Conservation (phyloP, 2,888 invertebrate species). For the Molorchus minor region DNA sequence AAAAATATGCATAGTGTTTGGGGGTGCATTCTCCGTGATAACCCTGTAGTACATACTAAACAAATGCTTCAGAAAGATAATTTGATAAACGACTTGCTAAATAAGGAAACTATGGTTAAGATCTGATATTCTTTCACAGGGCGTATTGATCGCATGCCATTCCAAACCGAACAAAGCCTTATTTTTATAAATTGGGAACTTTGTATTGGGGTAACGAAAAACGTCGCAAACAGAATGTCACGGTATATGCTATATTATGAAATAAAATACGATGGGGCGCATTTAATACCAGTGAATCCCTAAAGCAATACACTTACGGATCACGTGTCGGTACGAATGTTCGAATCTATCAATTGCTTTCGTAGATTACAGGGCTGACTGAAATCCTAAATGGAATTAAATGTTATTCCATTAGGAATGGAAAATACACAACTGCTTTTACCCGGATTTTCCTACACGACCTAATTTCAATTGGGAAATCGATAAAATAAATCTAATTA, state of each 20-base stretch:
- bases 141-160: not conserved
- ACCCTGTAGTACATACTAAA: too few species aligned
- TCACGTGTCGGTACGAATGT: constrained; percentile 8
- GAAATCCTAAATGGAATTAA: constrained; percentile 17
- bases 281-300: not conserved
- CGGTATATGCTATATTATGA: not conserved
- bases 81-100: too few species aligned
- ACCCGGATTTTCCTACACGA: too few species aligned
- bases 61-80: too few species aligned
- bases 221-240: not conserved
- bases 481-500: too few species aligned
- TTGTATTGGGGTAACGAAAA: not conserved
- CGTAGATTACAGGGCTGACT: constrained; percentile 7
- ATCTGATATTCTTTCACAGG: not conserved
- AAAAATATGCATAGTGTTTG: too few species aligned
- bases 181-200: not conserved
- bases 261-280: not conserved
- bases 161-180: too few species aligned
- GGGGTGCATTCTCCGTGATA: too few species aligned
- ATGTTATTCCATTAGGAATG: not conserved
- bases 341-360: constrained; percentile 19
- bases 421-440: constrained; percentile 4
- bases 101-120: too few species aligned
- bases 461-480: too few species aligned
- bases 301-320: constrained; percentile 3